phyloP scores from a whole-genome alignment of 2,888 invertebrate genomes.

The Orthosia cruda region DNA sequence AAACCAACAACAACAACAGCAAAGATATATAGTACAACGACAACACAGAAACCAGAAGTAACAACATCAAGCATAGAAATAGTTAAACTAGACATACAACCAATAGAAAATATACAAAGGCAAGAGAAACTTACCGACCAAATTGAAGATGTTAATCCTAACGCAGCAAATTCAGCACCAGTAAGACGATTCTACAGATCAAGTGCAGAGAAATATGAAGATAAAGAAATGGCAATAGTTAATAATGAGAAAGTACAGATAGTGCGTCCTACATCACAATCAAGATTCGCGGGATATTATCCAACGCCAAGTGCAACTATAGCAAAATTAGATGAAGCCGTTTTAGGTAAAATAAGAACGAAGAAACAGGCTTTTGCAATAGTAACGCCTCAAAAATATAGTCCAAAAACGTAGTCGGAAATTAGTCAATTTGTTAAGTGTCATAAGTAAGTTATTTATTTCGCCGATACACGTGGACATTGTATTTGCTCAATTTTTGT shows the following conservation, averaged over 20 bases:
- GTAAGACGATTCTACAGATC: constrained; percentile 86
- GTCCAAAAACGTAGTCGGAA: constrained; percentile 73
- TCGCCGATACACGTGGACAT: constrained; percentile 71
- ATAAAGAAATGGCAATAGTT: constrained; percentile 81
- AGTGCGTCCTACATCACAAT: constrained; percentile 82
- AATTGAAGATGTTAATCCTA: constrained; percentile 79
- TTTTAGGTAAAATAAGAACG: constrained; percentile 81
- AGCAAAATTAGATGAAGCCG: constrained; percentile 85
- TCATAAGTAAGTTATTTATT: constrained; percentile 77
- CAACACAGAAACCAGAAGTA: constrained; percentile 65
- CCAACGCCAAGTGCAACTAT: constrained; percentile 82
- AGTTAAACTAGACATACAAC: constrained; percentile 82
- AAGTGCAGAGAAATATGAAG: constrained; percentile 81
- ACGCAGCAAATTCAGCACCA: constrained; percentile 75
- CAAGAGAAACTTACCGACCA: constrained; percentile 83
- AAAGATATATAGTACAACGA: constrained; percentile 58
- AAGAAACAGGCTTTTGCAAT: constrained; percentile 79
- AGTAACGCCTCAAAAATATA: constrained; percentile 81
- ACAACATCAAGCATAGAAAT: constrained; percentile 77
- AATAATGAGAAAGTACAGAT: constrained; percentile 88
- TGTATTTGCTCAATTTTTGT: constrained; percentile 88
- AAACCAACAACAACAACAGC: constrained; percentile 33
- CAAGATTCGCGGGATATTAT: constrained; percentile 81
- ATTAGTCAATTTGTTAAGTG: constrained; percentile 87
- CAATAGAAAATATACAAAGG: constrained; percentile 75